phyloP scores from a whole-genome alignment of 2,888 invertebrate species.

The Sialis fuliginosa region DNA sequence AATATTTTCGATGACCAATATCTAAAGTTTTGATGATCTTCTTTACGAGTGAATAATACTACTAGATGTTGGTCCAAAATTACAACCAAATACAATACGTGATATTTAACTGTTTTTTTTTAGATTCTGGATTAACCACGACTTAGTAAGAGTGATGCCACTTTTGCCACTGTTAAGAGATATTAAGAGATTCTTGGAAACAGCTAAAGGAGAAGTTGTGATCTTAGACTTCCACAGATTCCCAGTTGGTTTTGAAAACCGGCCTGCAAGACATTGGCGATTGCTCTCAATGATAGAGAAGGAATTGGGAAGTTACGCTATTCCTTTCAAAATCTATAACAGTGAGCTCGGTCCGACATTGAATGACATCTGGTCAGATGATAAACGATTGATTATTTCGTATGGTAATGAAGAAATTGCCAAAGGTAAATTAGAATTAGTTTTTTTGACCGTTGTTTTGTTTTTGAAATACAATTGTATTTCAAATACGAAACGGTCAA shows the following conservation, averaged over 20 bases:
- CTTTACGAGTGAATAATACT: no score
- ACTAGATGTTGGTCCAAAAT: no score
- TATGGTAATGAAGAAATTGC: conserved; percentile 33
- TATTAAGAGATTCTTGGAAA: conserved; percentile 46
- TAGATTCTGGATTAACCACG: conserved; percentile 59
- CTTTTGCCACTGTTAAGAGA: conserved; percentile 46
- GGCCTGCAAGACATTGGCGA: conserved; percentile 27
- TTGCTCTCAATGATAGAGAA: conserved; percentile 30
- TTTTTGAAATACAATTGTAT: no score
- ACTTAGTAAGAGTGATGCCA: conserved; percentile 48
- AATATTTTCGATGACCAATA: no score
- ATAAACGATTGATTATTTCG: conserved; percentile 36
- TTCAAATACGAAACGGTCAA: no score
- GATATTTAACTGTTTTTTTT: no score
- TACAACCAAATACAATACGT: no score
- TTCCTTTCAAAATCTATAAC: conserved; percentile 26
- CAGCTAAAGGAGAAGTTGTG: conserved; percentile 50
- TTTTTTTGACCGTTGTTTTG: no score
- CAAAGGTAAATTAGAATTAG: conserved; percentile 19
- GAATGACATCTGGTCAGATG: conserved; percentile 35
- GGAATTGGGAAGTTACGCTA: conserved; percentile 32
- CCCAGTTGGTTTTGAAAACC: conserved; percentile 30
- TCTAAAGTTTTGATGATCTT: no score
- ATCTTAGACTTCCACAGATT: conserved; percentile 72
- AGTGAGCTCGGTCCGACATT: conserved; percentile 32